phyloP scores from a whole-genome alignment of 2,888 invertebrate species.

The Augiades crinisus region DNA sequence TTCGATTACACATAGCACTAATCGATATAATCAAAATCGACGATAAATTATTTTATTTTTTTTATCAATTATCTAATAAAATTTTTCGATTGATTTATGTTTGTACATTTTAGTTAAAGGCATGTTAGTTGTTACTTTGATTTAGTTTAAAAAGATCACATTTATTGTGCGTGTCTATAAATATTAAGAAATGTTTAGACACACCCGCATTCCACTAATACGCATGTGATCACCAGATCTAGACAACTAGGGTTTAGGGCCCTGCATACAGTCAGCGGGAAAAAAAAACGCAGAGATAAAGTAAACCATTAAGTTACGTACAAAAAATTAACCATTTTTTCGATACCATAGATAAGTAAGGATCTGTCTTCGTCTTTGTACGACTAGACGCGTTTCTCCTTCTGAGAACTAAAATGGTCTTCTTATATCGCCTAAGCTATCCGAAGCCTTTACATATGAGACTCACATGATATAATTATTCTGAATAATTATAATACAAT shows the following conservation, averaged over 20 bases:
- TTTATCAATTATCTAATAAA: conserved; percentile 25
- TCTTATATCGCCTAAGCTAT: no score
- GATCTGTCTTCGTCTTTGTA: no score
- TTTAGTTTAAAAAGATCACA: conserved; percentile 47
- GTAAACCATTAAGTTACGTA: background rate
- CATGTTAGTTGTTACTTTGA: conserved; percentile 47
- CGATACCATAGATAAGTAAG: no score
- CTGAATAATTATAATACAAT: no score
- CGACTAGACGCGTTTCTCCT: no score
- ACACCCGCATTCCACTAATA: conserved; percentile 12
- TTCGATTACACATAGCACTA: conserved; percentile 41
- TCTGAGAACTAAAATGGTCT: no score
- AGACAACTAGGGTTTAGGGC: background rate
- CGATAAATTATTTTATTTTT: conserved; percentile 26
- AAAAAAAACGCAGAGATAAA: background rate
- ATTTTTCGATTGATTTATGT: conserved; percentile 29
- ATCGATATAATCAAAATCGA: conserved; percentile 46
- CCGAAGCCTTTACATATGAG: no score
- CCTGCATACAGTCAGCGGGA: background rate
- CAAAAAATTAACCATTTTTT: no score
- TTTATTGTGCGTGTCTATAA: conserved; percentile 60
- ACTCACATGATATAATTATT: no score
- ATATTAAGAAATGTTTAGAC: conserved; percentile 27
- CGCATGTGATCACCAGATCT: background rate
- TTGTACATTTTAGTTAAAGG: conserved; percentile 48